phyloP scores from a whole-genome alignment of 2,888 invertebrate species.

The Busseola fusca region DNA sequence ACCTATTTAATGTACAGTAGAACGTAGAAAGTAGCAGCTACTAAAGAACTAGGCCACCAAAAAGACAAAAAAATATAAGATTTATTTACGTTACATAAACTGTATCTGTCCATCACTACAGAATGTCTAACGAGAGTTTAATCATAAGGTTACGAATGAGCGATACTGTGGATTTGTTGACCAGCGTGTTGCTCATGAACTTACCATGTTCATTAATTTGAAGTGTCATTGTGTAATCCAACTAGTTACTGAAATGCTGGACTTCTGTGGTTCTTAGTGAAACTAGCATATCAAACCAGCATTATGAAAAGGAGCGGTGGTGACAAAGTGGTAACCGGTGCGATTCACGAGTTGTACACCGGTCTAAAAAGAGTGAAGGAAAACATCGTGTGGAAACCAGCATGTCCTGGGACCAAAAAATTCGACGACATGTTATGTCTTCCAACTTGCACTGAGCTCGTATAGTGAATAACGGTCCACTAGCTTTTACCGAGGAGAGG shows the following conservation, averaged over 20 bases:
- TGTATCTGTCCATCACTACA: conserved; percentile 46
- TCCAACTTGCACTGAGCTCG: too few relatives aligned
- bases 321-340: neutral
- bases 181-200: conserved; percentile 25
- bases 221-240: conserved; percentile 9
- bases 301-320: neutral
- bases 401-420: too few relatives aligned
- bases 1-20: too few relatives aligned
- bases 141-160: conserved; percentile 42
- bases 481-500: too few relatives aligned
- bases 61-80: too few relatives aligned
- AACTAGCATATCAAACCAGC: neutral
- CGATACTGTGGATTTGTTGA: conserved; percentile 23
- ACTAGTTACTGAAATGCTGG: neutral
- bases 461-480: too few relatives aligned
- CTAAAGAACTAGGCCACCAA: neutral
- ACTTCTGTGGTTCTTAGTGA: neutral
- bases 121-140: conserved; percentile 49
- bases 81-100: neutral
- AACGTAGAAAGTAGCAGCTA: neutral
- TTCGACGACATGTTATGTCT: too few relatives aligned
- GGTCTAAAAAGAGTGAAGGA: too few relatives aligned
- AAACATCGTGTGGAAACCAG: too few relatives aligned
- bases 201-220: conserved; percentile 44
- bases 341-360: too few relatives aligned